Evolutionary conservation across 1,140 invertebrate genomes (phyloP).

Genomic region (Drosophila teissieri): DNA sequence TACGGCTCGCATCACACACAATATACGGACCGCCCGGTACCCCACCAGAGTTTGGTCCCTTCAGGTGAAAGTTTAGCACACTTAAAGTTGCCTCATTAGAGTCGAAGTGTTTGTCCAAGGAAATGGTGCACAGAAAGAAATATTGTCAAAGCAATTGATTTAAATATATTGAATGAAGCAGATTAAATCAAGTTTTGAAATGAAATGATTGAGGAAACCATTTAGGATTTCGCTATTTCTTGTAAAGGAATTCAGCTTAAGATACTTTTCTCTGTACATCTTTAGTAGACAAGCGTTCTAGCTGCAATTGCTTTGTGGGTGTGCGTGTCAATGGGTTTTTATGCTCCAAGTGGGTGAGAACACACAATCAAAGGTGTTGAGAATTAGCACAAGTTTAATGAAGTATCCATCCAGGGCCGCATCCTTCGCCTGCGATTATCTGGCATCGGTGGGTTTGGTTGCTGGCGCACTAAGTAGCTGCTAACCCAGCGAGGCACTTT

Average conservation of each 20-base stretch:
- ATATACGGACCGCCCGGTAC: background rate
- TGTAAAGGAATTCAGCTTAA: background rate
- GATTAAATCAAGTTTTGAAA: background rate
- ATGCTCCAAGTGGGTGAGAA: constrained; percentile 20
- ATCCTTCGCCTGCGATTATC: constrained; percentile 39
- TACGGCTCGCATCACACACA: constrained; percentile 72
- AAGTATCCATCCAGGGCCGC: constrained; percentile 30
- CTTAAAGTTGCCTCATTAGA: constrained; percentile 70
- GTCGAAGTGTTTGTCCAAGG: constrained; percentile 49
- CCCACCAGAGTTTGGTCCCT: constrained; percentile 7
- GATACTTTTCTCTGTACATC: constrained; percentile 4
- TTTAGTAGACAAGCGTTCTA: constrained; percentile 27
- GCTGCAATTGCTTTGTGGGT: constrained; percentile 8
- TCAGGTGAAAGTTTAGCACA: constrained; percentile 63
- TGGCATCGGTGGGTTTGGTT: constrained; percentile 46
- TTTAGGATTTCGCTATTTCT: too few relatives aligned
- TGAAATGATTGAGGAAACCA: too few relatives aligned
- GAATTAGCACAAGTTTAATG: constrained; percentile 71
- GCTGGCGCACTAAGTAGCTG: constrained; percentile 66
- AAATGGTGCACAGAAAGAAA: constrained; percentile 17
- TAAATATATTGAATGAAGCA: too few relatives aligned
- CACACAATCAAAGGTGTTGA: constrained; percentile 65
- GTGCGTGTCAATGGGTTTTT: constrained; percentile 65
- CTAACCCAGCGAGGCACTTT: constrained; percentile 63
- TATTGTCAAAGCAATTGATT: background rate